Percentiles rank a stretch among this genome's conserved stretches.
phyloP scores from a whole-genome alignment of 2,113 vertebrate genomes.

The Rousettus leschenaultii region DNA sequence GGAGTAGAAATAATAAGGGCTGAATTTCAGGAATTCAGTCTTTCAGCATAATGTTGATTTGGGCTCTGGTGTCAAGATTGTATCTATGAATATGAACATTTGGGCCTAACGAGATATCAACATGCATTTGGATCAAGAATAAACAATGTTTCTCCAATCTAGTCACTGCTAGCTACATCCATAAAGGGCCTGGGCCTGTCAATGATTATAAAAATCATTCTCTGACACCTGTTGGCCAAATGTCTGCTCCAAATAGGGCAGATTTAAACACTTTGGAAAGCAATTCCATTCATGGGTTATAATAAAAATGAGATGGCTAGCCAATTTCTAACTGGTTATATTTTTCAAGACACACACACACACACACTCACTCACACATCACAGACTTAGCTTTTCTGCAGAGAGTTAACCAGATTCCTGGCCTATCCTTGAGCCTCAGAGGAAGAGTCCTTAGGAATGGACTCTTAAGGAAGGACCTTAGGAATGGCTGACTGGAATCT shows the following conservation, averaged over 20 bases:
- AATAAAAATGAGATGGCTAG: not conserved
- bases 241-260: not conserved
- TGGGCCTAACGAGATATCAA: constrained; percentile 41
- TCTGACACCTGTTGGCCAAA: constrained; percentile 54
- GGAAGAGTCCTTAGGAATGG: not conserved
- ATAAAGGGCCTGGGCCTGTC: constrained; percentile 23
- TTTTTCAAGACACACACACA: not conserved
- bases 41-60: constrained; percentile 34
- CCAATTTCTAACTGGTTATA: not conserved
- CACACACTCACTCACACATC: not conserved
- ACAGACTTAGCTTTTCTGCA: not conserved
- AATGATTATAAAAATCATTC: constrained; percentile 58
- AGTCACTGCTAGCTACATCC: constrained; percentile 40
- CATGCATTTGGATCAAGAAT: constrained; percentile 29
- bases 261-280: constrained; percentile 48
- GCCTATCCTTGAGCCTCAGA: not conserved
- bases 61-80: constrained; percentile 47
- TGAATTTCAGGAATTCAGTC: constrained; percentile 49
- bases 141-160: constrained; percentile 57
- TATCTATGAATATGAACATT: constrained; percentile 64
- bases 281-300: not conserved
- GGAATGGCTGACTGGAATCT: not conserved
- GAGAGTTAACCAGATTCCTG: not conserved
- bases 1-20: constrained; percentile 14
- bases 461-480: not conserved